These are phyloP conservation scores for Poecile atricapillus DNA, from an alignment of 2,113 vertebrate species.

Conservation along the genomic window DNA sequence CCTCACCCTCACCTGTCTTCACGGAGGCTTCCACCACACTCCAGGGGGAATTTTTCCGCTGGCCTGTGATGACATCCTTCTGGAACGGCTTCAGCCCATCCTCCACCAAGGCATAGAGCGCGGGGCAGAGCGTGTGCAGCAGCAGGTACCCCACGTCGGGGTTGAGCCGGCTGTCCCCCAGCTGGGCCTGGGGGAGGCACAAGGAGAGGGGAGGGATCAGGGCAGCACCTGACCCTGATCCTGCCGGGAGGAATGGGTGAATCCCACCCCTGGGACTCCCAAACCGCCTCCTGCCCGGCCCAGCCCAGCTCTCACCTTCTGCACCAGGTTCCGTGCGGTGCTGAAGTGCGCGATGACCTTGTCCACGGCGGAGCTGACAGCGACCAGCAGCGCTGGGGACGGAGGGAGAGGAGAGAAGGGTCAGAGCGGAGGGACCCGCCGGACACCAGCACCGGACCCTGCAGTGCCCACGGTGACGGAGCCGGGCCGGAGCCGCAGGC, in stretches of 20 bases:
- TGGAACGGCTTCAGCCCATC: slow-evolving; percentile 92
- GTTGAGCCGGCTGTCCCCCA: slow-evolving; percentile 91
- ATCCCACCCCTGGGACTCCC: background rate
- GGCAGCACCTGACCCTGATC: background rate
- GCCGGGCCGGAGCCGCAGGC: background rate
- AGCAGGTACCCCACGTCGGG: slow-evolving; percentile 89
- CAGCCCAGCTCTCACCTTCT: slow-evolving; percentile 81
- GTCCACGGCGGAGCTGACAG: slow-evolving; percentile 87
- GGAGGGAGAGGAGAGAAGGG: background rate
- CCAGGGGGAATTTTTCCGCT: slow-evolving; percentile 89
- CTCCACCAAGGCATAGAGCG: slow-evolving; percentile 83
- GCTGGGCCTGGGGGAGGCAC: slow-evolving; percentile 80
- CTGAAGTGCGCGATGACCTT: slow-evolving; percentile 90
- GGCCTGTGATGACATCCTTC: slow-evolving; percentile 92
- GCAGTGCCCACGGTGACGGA: background rate
- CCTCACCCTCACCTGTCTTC: slow-evolving; percentile 75
- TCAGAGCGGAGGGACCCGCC: background rate
- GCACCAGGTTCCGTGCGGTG: slow-evolving; percentile 85
- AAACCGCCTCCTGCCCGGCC: background rate
- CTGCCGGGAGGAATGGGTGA: background rate
- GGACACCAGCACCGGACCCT: background rate
- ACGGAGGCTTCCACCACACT: slow-evolving; percentile 88
- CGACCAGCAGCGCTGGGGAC: slow-evolving; percentile 81
- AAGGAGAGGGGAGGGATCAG: background rate
- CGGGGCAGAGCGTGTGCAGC: slow-evolving; percentile 89